These are phyloP conservation scores for Drosophila lutescens DNA, from an alignment of 2,888 invertebrate species.

Conservation along the genomic window DNA sequence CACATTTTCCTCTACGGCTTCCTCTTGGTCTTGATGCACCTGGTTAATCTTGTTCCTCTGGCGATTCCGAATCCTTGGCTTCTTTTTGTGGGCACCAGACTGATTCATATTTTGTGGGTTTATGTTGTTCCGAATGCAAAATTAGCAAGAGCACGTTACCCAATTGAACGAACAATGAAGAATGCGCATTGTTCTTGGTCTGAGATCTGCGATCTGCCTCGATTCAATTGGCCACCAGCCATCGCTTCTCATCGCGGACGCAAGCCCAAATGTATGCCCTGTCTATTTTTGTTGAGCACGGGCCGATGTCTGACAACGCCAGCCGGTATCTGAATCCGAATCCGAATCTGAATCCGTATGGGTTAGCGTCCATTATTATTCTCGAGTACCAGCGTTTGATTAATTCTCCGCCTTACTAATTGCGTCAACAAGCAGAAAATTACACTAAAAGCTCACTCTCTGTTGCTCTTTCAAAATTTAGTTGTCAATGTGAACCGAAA, in stretches of 20 bases:
- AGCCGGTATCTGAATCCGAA: slow-evolving; percentile 35
- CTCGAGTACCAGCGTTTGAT: slow-evolving; percentile 59
- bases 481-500: slow-evolving; percentile 2
- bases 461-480: slow-evolving; percentile 9
- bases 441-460: slow-evolving; percentile 6
- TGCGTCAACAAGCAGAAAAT: slow-evolving; percentile 33
- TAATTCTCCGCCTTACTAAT: slow-evolving; percentile 52
- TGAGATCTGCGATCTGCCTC: slow-evolving; percentile 32
- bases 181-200: slow-evolving; percentile 45
- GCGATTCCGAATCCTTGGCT: slow-evolving; percentile 74
- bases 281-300: slow-evolving; percentile 43
- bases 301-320: slow-evolving; percentile 40
- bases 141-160: slow-evolving; percentile 30
- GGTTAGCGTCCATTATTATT: slow-evolving; percentile 50
- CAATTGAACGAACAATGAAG: slow-evolving; percentile 60
- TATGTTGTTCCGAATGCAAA: slow-evolving; percentile 4
- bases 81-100: slow-evolving; percentile 70
- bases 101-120: slow-evolving; percentile 22
- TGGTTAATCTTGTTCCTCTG: slow-evolving; percentile 78
- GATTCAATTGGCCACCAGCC: slow-evolving; percentile 52
- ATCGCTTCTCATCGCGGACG: slow-evolving; percentile 29
- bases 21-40: slow-evolving; percentile 7
- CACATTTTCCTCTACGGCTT: neutral
- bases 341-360: slow-evolving; percentile 23
- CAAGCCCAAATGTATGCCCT: slow-evolving; percentile 47